Evolutionary conservation across 2,888 invertebrate genomes (phyloP), one percentile per base, ranked within the genome.

Genomic region (Diarsia dahlii): DNA sequence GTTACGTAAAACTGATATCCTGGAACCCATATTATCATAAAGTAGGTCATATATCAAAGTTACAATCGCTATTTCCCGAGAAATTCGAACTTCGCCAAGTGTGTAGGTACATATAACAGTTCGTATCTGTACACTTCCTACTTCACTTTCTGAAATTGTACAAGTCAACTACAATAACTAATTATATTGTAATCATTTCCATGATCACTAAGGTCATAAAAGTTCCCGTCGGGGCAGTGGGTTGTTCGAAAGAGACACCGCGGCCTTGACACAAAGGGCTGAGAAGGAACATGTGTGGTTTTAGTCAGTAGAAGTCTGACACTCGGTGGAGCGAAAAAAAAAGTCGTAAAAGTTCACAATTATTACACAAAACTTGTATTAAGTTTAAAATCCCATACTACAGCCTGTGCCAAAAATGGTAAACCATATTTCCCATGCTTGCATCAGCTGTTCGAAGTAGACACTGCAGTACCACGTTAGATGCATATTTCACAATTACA

Each of bases 401-500:
- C 20, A 46, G 28, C 3, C 18, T 62, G 3, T 73, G 13, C 18
- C 1, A 54, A 23, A 34, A 20, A 18, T 65, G 18, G 0, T 1
- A 10, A n/a, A 1, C 13, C 9, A 13, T 23, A 15, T 13, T 45
- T 45, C 3, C 3, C 23, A 50, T 15, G 8, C 56, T 39, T 23
- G 10, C 54, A 34, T 28, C 34, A 68, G 28, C 28, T 58, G 58
- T 63, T 56, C 56, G 18, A 56, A 58, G 48, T 58, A 52, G n/a
- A 71, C 58, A 54, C 23, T 39, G 18, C 67, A 39, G 52, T 52
- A 71, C 54, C 64, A 28, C 10, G 13, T 6, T 45, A 52, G 52
- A 34, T 45, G 64, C 73, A 83, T 82, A 71, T 79, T 73, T 82
- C 80, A 83, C 58, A 62, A 68, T 86, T 63, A 86, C 46, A 23